Evolutionary conservation across 2,888 invertebrate species (phyloP).

Genomic region (Drosophila subquinaria): DNA sequence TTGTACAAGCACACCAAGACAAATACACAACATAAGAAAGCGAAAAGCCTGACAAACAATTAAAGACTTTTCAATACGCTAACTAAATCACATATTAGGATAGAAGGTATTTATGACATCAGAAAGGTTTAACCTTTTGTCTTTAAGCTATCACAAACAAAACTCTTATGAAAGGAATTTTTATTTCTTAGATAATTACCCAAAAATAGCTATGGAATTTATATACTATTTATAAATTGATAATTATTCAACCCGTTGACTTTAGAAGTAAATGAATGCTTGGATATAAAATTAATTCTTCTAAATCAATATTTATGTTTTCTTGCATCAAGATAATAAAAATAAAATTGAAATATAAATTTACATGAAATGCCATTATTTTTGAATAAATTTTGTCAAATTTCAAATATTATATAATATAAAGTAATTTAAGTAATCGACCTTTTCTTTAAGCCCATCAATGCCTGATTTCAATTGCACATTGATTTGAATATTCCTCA

Average conservation of each 20-base stretch:
- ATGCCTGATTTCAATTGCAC: neutral
- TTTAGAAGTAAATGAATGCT: too few species aligned
- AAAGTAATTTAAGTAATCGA: too few species aligned
- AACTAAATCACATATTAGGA: neutral
- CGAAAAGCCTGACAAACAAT: slow-evolving; percentile 11
- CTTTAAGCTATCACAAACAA: too few species aligned
- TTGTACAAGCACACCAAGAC: slow-evolving; percentile 56
- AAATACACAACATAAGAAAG: slow-evolving; percentile 38
- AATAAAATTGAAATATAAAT: neutral
- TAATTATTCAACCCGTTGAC: too few species aligned
- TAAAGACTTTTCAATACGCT: slow-evolving; percentile 32
- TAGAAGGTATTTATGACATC: neutral
- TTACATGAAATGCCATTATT: too few species aligned
- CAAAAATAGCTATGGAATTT: neutral
- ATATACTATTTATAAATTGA: neutral
- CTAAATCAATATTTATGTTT: neutral
- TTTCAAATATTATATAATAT: too few species aligned
- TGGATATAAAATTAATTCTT: neutral
- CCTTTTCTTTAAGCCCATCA: neutral
- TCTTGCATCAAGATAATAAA: neutral
- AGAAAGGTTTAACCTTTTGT: too few species aligned
- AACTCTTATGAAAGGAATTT: too few species aligned
- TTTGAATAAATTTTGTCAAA: too few species aligned
- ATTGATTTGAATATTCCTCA: slow-evolving; percentile 19
- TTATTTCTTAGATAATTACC: too few species aligned